Base-by-base conservation (phyloP, 1,140 invertebrate species). In the Mesaphorura yosii region DNA sequence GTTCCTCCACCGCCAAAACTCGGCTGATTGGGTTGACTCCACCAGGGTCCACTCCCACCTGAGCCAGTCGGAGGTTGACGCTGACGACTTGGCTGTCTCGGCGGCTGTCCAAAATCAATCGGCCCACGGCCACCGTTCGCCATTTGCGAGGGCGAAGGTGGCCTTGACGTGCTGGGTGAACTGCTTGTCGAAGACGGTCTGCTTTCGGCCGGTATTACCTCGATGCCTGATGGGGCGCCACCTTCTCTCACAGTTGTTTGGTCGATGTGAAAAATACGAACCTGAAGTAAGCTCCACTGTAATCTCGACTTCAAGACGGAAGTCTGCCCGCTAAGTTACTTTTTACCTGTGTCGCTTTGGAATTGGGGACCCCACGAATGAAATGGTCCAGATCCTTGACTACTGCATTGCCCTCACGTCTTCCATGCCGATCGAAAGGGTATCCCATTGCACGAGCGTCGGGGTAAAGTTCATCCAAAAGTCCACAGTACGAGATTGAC, bases 401-500 rank as follows among this genome's bases (percentile, higher is more conserved):
- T 4, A 28, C 37, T 20, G 15, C n/a, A 7, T 47, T 40, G 12
- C 23, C 15, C 2, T n/a, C 10, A 26, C 19, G 20, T 26, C 10
- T 17, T 10, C 17, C 41, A 25, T 40, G 51, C 17, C 59, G 29
- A 27, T 61, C 59, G 28, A 61, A 61, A 0, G 59, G 59, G 20
- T 50, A 61, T n/a, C 59, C 68, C 68, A 69, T 69, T 10, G 67
- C 58, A 25, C 64, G 58, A 4, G 40, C 47, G 56, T 69, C 68
- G 1, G 68, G 68, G 45, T 66, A 69, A 25, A 64, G 64, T 20
- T 66, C 59, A 48, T 69, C 64, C 44, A 66, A 57, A 44, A 68
- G 58, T 0, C 69, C 69, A 50, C 68, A 70, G 54, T 65, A 70
- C 22, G 52, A 58, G 20, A 63, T 31, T 1, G 58, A 41, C 14